These are phyloP conservation scores for Lithobates sylvaticus DNA, from an alignment of 2,797 vertebrate genomes.

Conservation along the genomic window DNA sequence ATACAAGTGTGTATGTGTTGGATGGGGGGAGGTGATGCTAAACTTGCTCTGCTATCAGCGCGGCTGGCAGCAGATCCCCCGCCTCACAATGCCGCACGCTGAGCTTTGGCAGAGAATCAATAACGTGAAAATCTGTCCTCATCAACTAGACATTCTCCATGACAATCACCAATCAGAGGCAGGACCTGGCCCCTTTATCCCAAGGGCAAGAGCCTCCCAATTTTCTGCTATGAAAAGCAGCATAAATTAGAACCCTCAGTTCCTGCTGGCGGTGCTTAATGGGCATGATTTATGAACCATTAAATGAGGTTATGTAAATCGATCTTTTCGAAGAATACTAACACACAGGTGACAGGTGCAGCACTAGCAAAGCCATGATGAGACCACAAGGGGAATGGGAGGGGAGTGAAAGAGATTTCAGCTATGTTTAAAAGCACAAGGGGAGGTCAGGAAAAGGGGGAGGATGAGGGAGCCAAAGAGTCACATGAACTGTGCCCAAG, in stretches of 20 bases:
- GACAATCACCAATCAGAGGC: conserved; percentile 99
- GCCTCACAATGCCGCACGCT: conserved; percentile 95
- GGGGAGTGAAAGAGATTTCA: conserved; percentile 85
- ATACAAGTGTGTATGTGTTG: conserved; percentile 68
- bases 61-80: conserved; percentile 83
- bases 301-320: conserved; percentile 99
- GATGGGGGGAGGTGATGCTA: conserved; percentile 82
- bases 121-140: conserved; percentile 99
- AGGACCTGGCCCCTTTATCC: conserved; percentile 99
- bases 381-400: conserved; percentile 85
- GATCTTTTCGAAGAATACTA: conserved; percentile 98
- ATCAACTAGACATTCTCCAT: conserved; percentile 99
- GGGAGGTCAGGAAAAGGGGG: conserved; percentile 79
- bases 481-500: conserved; percentile 86
- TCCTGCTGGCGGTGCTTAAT: conserved; percentile 99
- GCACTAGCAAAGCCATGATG: conserved; percentile 81
- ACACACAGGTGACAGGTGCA: conserved; percentile 99
- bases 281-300: conserved; percentile 99
- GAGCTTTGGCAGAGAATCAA: conserved; percentile 99
- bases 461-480: conserved; percentile 79
- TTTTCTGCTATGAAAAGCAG: conserved; percentile 99
- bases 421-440: conserved; percentile 79
- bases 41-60: conserved; percentile 84
- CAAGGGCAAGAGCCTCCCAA: conserved; percentile 98
- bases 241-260: conserved; percentile 99